Evolutionary conservation across 2,797 vertebrate genomes (phyloP), one percentile per base, ranked within the genome.

Genomic region (Dendrocincla fuliginosa): DNA sequence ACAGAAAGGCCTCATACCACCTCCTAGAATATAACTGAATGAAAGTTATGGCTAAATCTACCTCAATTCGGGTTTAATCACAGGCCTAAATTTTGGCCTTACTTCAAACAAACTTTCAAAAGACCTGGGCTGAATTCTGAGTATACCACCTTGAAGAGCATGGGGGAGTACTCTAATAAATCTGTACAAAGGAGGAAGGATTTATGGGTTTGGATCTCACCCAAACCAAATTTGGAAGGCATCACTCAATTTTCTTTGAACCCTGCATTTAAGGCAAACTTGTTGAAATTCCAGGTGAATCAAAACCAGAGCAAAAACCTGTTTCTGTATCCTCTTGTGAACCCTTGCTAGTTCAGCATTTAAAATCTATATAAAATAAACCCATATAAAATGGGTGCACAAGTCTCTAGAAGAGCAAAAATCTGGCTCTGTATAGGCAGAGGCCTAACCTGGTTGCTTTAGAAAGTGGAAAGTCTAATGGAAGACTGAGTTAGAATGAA

Each of bases 261-360:
- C 80, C 5, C 16, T 37, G 14, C 42, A 65, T n/a, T 69, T 93
- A 73, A 86, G n/a, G 50, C 2, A 18, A 84, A 76, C 17, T 46
- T 90, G 42, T 3, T 75, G 65, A 71, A 75, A 93, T 49, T 87
- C 94, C 93, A 90, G 80, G 83, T 86, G 73, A 83, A 78, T 44
- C 39, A 69, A 84, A 87, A 77, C n/a, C 11, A 1, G 57, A 32
- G 27, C 49, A 87, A 77, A 91, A 84, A 14, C 22, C 22, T 71
- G 65, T 35, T 79, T 77, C 77, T 90, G 39, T 96, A 56, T 95
- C 93, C 93, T 93, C 80, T 53, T 70, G 59, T 95, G 93, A 96
- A 94, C 88, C 39, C 61, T 56, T 33, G 6, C 3, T 19, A 57
- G 55, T 81, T 19, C 50, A 79, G 32, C 22, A 42, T 67, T 84